Evolutionary conservation across 2,797 vertebrate species (phyloP), one percentile per base, ranked within the genome.

Genomic region (Nannoperca obscura): DNA sequence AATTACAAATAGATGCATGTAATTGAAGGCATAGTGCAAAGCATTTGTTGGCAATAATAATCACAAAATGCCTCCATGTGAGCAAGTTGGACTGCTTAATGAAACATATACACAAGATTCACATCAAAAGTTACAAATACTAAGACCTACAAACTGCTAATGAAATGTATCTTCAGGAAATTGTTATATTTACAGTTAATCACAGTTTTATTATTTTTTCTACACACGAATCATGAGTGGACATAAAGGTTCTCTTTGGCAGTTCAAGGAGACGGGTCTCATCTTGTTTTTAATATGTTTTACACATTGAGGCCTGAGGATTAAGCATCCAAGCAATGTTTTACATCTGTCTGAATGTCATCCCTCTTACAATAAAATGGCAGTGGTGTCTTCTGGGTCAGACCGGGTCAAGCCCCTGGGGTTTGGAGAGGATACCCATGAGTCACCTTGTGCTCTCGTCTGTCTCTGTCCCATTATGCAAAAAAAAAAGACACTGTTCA

Each of bases 321-420:
- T 71, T 30, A 71, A 46, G 19, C 46, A 46, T 27, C 61, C 14
- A 1, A 62, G 65, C 15, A 2, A 44, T 54, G 30, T 46, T 66
- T 60, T 38, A 80, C 80, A 76, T 60, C 3, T 1, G 11, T 15
- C 53, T 70, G 53, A 64, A 70, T 32, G 42, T 71, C 76, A 71
- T 70, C 49, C 19, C 3, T 15, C 34, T 10, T 49, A 7, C 65
- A 79, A 81, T 75, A 32, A 58, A 72, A 66, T 49, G 14, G 50
- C 19, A 53, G 58, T 0, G 6, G 53, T 49, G 70, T 78, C 63
- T 63, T 46, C 17, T 22, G 55, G 55, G 76, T 76, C 76, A 54
- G n/a, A 24, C 57, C 2, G 55, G 70, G 80, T 84, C 63, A 49
- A 17, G 66, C 36, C 67, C 57, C 0, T 2, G 11, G 34, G 80